Conservation (phyloP, 2,888 invertebrate genomes). For the Melanophora roralis region DNA sequence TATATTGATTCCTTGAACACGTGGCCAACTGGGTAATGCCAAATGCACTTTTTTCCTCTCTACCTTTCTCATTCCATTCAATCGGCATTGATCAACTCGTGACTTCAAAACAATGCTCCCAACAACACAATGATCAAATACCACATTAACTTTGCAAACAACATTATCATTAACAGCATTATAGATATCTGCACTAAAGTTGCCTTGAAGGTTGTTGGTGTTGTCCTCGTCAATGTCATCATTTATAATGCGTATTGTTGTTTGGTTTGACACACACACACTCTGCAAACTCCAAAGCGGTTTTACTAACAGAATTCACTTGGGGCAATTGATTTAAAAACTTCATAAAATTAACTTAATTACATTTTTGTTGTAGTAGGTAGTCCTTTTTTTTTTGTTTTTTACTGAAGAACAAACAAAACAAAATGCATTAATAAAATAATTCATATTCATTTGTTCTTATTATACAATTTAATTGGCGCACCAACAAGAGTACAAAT, state of each 20-base stretch:
- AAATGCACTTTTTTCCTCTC: background rate
- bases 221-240: conserved; percentile 55
- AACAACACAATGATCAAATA: background rate
- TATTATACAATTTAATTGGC: conserved; percentile 34
- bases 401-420: conserved; percentile 49
- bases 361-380: conserved; percentile 48
- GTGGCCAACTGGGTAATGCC: too few relatives aligned
- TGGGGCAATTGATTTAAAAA: conserved; percentile 61
- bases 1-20: too few relatives aligned
- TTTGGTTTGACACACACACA: conserved; percentile 29
- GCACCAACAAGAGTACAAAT: conserved; percentile 6
- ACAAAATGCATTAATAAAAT: conserved; percentile 14
- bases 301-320: conserved; percentile 37
- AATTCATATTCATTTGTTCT: conserved; percentile 41
- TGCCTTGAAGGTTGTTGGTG: conserved; percentile 33
- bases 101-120: conserved; percentile 44
- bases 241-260: conserved; percentile 29
- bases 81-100: conserved; percentile 50
- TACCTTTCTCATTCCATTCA: conserved; percentile 29
- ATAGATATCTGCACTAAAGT: background rate
- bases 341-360: conserved; percentile 62
- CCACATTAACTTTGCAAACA: background rate
- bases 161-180: background rate
- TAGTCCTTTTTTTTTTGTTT: too few relatives aligned
- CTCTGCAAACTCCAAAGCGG: background rate